Evolutionary conservation across 1,140 invertebrate genomes (phyloP).

Genomic region (Danaus plexippus): DNA sequence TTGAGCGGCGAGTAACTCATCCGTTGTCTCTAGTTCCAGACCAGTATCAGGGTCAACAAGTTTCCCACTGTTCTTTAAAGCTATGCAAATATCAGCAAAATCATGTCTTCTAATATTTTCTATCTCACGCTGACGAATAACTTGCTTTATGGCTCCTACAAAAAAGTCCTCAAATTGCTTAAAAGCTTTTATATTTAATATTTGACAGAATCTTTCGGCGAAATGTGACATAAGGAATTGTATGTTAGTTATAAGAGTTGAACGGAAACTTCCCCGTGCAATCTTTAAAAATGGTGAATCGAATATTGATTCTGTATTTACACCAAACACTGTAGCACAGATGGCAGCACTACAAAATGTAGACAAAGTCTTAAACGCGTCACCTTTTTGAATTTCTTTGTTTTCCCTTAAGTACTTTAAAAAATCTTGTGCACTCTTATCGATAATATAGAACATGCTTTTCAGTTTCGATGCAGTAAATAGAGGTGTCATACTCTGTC

Average conservation of each 20-base stretch:
- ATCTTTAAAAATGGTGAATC: constrained; percentile 35
- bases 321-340: constrained; percentile 32
- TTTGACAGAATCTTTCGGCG: constrained; percentile 15
- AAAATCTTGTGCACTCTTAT: constrained; percentile 43
- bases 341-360: constrained; percentile 30
- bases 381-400: constrained; percentile 20
- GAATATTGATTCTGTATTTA: constrained; percentile 28
- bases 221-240: constrained; percentile 21
- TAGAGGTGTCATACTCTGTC: constrained; percentile 58
- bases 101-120: constrained; percentile 33
- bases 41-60: constrained; percentile 30
- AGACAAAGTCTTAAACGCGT: not conserved
- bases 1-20: constrained; percentile 51
- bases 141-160: constrained; percentile 34
- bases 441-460: constrained; percentile 58
- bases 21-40: constrained; percentile 29
- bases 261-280: constrained; percentile 16
- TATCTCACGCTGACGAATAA: constrained; percentile 24
- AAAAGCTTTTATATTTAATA: constrained; percentile 26
- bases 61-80: constrained; percentile 28
- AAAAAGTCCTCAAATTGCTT: constrained; percentile 33
- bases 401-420: constrained; percentile 28
- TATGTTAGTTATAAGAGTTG: constrained; percentile 20
- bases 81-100: constrained; percentile 38
- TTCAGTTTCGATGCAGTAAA: constrained; percentile 65